A percentile compares a stretch with the other conserved stretches of the same genome.
These are phyloP conservation scores for Danio rerio DNA, from an alignment of 2,113 vertebrate species.

Conservation along the genomic window GRCz12tu NC_133178.1:21937001-21937500, in stretches of 20 bases:
- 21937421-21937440: conserved; percentile 10
- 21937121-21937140: conserved; percentile 49
- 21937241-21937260: conserved; percentile 44
- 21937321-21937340: conserved; percentile 26
- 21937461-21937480: conserved; percentile 14
- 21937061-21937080: conserved; percentile 21
- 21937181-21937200: conserved; percentile 50
- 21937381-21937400: not conserved
- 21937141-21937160: conserved; percentile 41
- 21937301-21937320: conserved; percentile 19
- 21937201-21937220: conserved; percentile 10
- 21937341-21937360: not conserved
- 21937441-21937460: conserved; percentile 4
- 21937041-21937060: not conserved
- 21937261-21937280: conserved; percentile 18
- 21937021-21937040: not conserved
- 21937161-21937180: conserved; percentile 36
- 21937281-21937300: conserved; percentile 24
- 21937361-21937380: not conserved
- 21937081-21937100: conserved; percentile 39
- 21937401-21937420: not conserved
- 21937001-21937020: not conserved
- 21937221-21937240: conserved; percentile 25
- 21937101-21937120: conserved; percentile 45
- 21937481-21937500: conserved; percentile 48